These are phyloP conservation scores for Diplolepis rosae DNA, from an alignment of 2,888 invertebrate genomes.

Conservation along the genomic window DNA sequence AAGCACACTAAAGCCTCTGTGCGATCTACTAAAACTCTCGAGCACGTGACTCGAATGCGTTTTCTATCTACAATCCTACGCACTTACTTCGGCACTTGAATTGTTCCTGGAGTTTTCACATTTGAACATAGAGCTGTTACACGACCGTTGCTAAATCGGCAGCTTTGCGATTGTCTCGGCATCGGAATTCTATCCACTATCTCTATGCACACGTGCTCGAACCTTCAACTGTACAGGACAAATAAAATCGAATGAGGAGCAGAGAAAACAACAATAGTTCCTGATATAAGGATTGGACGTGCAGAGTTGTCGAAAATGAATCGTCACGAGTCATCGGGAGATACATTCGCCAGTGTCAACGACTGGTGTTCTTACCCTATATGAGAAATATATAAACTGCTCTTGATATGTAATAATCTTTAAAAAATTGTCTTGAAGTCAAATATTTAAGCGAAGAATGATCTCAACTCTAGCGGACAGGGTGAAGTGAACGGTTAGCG, in stretches of 20 bases:
- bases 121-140: constrained; percentile 1
- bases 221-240: not conserved
- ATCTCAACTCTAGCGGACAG: no score
- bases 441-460: no score
- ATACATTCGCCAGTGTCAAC: constrained; percentile 11
- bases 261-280: not conserved
- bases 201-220: not conserved
- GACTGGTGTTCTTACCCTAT: no score
- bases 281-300: not conserved
- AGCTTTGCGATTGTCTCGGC: constrained; percentile 12
- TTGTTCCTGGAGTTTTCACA: constrained; percentile 15
- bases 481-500: no score
- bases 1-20: constrained; percentile 26
- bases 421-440: no score
- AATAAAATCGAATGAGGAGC: not conserved
- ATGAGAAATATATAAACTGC: no score
- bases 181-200: not conserved
- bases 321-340: not conserved
- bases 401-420: no score
- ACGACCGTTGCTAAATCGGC: constrained; percentile 25
- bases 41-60: constrained; percentile 26
- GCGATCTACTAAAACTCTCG: constrained; percentile 14
- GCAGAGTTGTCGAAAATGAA: not conserved
- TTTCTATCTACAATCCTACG: constrained; percentile 19
- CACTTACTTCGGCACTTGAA: constrained; percentile 6